Percentiles rank a stretch among this genome's conserved stretches.
Evolutionary conservation across 2,113 vertebrate genomes (phyloP).

Genomic region (Pangasianodon gigas): DNA sequence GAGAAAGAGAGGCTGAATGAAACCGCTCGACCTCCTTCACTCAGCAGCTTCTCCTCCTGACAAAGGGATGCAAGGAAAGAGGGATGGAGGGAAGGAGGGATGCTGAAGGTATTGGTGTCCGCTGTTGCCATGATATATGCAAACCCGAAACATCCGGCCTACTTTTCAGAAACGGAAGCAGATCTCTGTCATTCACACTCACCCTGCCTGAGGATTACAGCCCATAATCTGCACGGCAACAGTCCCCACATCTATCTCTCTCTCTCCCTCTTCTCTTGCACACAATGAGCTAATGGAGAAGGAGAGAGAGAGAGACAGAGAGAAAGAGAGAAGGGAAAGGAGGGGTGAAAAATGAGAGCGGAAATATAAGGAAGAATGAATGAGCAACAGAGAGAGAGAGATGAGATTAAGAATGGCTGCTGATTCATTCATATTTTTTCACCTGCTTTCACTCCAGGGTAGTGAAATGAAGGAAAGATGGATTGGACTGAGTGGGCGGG

Average conservation of each 20-base stretch:
- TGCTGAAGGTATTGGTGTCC: constrained; percentile 58
- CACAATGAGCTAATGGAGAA: constrained; percentile 44
- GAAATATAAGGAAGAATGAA: neutral
- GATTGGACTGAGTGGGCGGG: constrained; percentile 5
- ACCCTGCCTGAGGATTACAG: constrained; percentile 68
- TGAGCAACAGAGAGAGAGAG: constrained; percentile 14
- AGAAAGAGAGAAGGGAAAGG: neutral
- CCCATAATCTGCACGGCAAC: constrained; percentile 78
- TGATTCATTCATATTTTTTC: constrained; percentile 70
- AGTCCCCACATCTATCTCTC: constrained; percentile 46
- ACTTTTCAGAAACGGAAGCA: constrained; percentile 45
- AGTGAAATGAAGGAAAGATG: constrained; percentile 41
- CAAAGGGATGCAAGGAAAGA: constrained; percentile 4
- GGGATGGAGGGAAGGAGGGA: constrained; percentile 34
- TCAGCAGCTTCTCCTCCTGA: neutral
- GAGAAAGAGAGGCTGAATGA: constrained; percentile 26
- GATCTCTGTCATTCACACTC: constrained; percentile 65
- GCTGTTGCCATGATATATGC: constrained; percentile 60
- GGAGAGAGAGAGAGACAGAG: neutral
- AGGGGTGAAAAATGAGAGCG: neutral
- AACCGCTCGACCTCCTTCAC: neutral
- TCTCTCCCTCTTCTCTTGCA: neutral
- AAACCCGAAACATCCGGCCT: constrained; percentile 69
- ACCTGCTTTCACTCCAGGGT: constrained; percentile 42
- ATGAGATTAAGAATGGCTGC: constrained; percentile 65